A percentile compares a stretch with the other conserved stretches of the same genome.
Conservation (phyloP, 1,140 invertebrate genomes). For the Archivesica marissinica region DNA sequence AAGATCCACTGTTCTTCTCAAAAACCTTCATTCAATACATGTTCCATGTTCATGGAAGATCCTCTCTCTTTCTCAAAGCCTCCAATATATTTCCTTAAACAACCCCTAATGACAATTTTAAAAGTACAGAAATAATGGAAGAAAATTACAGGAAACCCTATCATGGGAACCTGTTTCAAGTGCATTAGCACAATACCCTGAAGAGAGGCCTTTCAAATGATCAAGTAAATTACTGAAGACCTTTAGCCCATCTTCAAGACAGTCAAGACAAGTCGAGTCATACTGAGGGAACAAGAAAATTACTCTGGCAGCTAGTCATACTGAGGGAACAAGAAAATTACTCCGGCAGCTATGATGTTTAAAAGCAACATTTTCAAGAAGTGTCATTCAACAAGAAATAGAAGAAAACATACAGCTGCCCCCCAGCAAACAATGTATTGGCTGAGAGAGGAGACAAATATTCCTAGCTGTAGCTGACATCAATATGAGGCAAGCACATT, state of each 20-base stretch:
- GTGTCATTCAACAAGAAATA: slow-evolving; percentile 17
- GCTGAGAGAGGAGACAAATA: neutral
- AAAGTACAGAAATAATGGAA: neutral
- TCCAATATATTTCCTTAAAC: too few species aligned
- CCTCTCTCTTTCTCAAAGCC: too few species aligned
- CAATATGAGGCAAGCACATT: neutral
- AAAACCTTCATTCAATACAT: too few species aligned
- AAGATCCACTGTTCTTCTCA: too few species aligned
- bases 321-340: slow-evolving; percentile 6
- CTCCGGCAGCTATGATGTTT: neutral
- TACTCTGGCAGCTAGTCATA: neutral
- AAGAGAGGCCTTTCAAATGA: slow-evolving; percentile 23
- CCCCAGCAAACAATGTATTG: neutral
- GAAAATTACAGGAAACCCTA: slow-evolving; percentile 26
- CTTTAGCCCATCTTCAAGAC: neutral
- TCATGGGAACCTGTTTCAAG: neutral
- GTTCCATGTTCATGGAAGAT: too few species aligned
- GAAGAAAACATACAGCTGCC: slow-evolving; percentile 1
- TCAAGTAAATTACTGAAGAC: slow-evolving; percentile 25
- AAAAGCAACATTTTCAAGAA: slow-evolving; percentile 3
- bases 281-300: slow-evolving; percentile 7
- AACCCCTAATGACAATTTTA: too few species aligned
- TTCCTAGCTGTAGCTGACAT: neutral
- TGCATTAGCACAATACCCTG: slow-evolving; percentile 11
- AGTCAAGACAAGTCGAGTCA: neutral